Conservation (phyloP, 2,888 invertebrate species). For the Pammene aurita region DNA sequence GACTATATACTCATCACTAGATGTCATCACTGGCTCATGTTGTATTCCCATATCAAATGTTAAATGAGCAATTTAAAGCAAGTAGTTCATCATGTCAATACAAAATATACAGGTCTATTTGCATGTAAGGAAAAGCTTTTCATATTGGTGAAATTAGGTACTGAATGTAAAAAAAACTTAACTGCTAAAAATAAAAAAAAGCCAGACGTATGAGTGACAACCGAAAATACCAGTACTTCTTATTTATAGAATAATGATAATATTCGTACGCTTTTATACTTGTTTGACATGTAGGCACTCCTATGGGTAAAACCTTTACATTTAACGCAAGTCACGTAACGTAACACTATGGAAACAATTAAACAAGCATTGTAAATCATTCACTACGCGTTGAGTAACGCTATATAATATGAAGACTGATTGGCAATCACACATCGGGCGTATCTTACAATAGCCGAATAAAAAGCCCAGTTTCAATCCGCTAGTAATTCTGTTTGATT, state of each 20-base stretch:
- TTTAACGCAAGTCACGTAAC: slow-evolving; percentile 29
- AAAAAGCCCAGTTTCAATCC: slow-evolving; percentile 66
- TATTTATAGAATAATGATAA: neutral
- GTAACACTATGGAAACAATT: slow-evolving; percentile 61
- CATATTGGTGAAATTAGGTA: too few relatives aligned
- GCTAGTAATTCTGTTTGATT: slow-evolving; percentile 75
- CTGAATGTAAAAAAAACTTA: too few relatives aligned
- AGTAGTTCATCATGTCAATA: too few relatives aligned
- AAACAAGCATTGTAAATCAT: slow-evolving; percentile 58
- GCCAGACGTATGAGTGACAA: neutral
- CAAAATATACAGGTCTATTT: neutral
- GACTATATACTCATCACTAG: slow-evolving; percentile 44
- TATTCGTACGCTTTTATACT: neutral
- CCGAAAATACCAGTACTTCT: neutral
- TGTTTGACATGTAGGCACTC: neutral
- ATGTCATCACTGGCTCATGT: slow-evolving; percentile 35
- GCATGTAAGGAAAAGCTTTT: too few relatives aligned
- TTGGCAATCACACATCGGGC: slow-evolving; percentile 59
- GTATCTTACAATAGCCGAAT: slow-evolving; percentile 58
- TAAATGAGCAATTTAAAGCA: too few relatives aligned
- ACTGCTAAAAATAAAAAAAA: neutral
- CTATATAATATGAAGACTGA: slow-evolving; percentile 59
- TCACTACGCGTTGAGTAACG: slow-evolving; percentile 48
- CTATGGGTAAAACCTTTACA: slow-evolving; percentile 20
- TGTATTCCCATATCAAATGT: slow-evolving; percentile 2